A percentile compares a stretch with the other conserved stretches of the same genome.
Conservation (phyloP, 2,888 invertebrate genomes). For the Drosophila anomelani region DNA sequence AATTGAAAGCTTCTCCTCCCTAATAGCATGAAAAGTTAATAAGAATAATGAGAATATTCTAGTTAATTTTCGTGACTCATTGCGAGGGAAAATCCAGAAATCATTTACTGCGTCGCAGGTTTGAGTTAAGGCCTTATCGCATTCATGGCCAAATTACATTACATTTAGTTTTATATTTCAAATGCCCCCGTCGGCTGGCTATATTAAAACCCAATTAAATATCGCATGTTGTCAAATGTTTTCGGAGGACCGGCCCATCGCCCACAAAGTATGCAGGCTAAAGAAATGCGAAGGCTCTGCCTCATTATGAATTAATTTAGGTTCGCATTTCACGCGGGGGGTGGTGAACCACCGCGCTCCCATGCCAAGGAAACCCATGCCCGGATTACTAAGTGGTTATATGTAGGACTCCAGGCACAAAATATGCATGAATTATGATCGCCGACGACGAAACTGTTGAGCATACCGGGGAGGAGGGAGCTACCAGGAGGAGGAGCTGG, state of each 20-base stretch:
- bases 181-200: constrained; percentile 18
- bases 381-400: constrained; percentile 64
- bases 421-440: constrained; percentile 79
- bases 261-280: constrained; percentile 34
- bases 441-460: constrained; percentile 60
- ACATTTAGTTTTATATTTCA: constrained; percentile 45
- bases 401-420: constrained; percentile 38
- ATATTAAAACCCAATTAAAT: constrained; percentile 74
- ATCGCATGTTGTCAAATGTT: constrained; percentile 70
- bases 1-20: constrained; percentile 13
- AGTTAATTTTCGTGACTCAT: constrained; percentile 40
- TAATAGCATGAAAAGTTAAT: constrained; percentile 9
- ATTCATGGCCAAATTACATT: constrained; percentile 60
- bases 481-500: not conserved
- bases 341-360: not conserved
- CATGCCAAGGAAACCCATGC: constrained; percentile 3
- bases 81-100: constrained; percentile 28
- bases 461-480: constrained; percentile 21
- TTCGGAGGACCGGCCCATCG: constrained; percentile 23
- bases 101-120: constrained; percentile 25
- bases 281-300: constrained; percentile 8
- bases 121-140: constrained; percentile 32
- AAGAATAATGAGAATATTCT: constrained; percentile 11
- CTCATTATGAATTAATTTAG: constrained; percentile 71
- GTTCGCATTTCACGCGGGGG: constrained; percentile 53